Percentiles rank a stretch among this genome's conserved stretches.
phyloP scores from a whole-genome alignment of 2,888 invertebrate genomes.

The Chirona hameri region DNA sequence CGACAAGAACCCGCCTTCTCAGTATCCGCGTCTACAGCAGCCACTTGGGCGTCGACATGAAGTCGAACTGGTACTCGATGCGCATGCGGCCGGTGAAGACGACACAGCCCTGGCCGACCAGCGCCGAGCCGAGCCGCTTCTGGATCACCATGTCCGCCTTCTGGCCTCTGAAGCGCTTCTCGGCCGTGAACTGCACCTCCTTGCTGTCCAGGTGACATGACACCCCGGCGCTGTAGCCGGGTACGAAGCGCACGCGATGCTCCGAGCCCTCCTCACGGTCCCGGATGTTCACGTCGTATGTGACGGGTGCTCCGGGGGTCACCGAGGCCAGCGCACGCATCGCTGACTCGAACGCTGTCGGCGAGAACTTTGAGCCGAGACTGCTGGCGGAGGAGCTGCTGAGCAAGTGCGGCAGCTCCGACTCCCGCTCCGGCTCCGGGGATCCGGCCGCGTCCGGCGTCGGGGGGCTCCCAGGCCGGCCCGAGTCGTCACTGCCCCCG shows the following conservation, averaged over 20 bases:
- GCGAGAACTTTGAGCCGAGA: not conserved
- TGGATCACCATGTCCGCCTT: conserved; percentile 44
- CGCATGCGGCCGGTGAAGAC: conserved; percentile 43
- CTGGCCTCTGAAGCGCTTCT: conserved; percentile 43
- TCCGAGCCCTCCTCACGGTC: conserved; percentile 38
- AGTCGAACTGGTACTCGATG: conserved; percentile 27
- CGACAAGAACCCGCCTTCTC: not conserved
- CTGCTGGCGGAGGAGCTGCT: not conserved
- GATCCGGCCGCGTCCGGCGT: not conserved
- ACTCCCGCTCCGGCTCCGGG: not conserved
- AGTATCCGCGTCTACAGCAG: not conserved
- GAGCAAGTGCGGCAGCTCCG: not conserved
- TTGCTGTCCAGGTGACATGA: conserved; percentile 39
- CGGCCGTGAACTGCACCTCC: conserved; percentile 41
- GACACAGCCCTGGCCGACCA: conserved; percentile 41
- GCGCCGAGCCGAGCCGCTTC: conserved; percentile 41
- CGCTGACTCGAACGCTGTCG: not conserved
- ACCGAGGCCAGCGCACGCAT: conserved; percentile 1
- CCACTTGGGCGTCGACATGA: not conserved
- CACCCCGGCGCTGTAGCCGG: conserved; percentile 35
- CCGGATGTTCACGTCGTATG: conserved; percentile 39
- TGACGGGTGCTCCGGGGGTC: conserved; percentile 40
- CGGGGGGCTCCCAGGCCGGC: not conserved
- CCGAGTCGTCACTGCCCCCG: not conserved
- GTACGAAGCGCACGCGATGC: conserved; percentile 36